These are phyloP conservation scores for Lasioglossum oenotherae DNA, from an alignment of 2,888 invertebrate species.

Conservation along the genomic window DNA sequence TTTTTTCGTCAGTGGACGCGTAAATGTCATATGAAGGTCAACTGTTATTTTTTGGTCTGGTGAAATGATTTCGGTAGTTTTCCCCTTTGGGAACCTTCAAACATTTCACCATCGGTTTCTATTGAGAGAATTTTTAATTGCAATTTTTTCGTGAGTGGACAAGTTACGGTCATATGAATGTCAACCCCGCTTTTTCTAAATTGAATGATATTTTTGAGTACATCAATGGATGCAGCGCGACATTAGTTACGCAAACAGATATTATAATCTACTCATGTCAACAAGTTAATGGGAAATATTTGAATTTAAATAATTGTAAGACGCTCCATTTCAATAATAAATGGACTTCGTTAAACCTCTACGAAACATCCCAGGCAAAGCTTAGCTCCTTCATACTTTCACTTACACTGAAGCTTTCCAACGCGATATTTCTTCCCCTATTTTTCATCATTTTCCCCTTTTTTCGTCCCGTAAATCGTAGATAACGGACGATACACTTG, in stretches of 20 bases:
- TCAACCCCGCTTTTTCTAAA: too few relatives aligned
- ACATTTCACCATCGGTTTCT: background rate
- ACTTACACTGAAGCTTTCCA: background rate
- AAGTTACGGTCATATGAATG: too few relatives aligned
- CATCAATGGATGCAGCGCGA: too few relatives aligned
- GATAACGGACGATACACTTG: constrained; percentile 39
- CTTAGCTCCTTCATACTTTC: background rate
- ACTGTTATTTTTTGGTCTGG: background rate
- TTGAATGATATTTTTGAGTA: too few relatives aligned
- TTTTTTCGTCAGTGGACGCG: background rate
- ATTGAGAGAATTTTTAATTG: background rate
- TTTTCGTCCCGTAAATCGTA: constrained; percentile 9
- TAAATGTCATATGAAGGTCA: too few relatives aligned
- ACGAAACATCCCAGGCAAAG: background rate
- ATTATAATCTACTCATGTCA: too few relatives aligned
- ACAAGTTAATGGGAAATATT: too few relatives aligned
- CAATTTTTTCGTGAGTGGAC: background rate
- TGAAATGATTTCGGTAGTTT: background rate
- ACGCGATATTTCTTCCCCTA: background rate
- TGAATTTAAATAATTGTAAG: too few relatives aligned
- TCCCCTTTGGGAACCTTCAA: background rate
- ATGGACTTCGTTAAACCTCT: background rate
- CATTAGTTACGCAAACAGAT: too few relatives aligned
- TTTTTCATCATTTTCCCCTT: constrained; percentile 6
- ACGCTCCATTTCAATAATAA: background rate